Conservation (phyloP, 1,140 invertebrate species). For the Bombus turneri region DNA sequence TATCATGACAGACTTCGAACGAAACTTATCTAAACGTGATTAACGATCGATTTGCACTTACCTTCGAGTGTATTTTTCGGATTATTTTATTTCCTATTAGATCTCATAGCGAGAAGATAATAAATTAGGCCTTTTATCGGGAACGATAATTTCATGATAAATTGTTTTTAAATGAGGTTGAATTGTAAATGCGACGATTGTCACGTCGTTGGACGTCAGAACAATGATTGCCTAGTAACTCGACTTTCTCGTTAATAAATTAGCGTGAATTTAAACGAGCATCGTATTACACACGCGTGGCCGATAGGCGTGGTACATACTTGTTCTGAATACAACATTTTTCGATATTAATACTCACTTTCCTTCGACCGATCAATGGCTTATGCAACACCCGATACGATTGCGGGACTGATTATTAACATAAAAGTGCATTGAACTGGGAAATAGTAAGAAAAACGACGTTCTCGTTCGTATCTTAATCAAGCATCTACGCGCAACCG, state of each 20-base stretch:
- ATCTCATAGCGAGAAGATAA: not conserved
- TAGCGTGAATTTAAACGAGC: constrained; percentile 27
- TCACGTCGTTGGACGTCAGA: not conserved
- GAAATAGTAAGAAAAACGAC: constrained; percentile 8
- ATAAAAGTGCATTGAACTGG: constrained; percentile 43
- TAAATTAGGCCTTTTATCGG: not conserved
- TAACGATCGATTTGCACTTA: not conserved
- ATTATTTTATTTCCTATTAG: not conserved
- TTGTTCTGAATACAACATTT: constrained; percentile 40
- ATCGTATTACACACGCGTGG: not conserved
- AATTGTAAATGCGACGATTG: not conserved
- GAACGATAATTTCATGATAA: not conserved
- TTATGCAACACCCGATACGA: constrained; percentile 32
- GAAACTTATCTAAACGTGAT: not conserved
- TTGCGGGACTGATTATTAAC: constrained; percentile 38
- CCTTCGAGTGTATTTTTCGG: not conserved
- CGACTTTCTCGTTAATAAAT: constrained; percentile 36
- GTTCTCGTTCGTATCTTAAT: not conserved
- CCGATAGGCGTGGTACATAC: constrained; percentile 44
- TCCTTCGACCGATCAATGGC: constrained; percentile 30
- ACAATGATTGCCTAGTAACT: not conserved
- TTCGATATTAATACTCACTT: constrained; percentile 40
- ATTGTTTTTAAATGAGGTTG: constrained; percentile 9
- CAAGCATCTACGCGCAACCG: not conserved
- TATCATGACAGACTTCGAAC: not conserved